Percentiles rank a stretch among this genome's conserved stretches.
Evolutionary conservation across 2,113 vertebrate species (phyloP).

Genomic region (Chaenogobius annularis): DNA sequence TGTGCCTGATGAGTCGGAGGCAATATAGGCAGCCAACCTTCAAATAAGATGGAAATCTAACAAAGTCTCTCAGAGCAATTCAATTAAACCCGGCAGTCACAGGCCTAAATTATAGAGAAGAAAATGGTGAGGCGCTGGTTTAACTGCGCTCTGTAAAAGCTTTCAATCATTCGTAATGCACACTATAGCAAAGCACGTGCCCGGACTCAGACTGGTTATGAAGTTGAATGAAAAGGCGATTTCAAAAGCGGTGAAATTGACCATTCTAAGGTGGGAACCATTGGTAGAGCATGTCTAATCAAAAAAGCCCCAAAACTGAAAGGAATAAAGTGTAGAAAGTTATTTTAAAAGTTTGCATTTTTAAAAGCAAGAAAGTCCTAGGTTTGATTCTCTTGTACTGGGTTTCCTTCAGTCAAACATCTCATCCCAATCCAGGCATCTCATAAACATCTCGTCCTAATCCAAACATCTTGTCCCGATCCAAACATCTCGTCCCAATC

Average conservation of each 20-base stretch:
- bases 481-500: too few relatives aligned
- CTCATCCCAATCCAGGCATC: too few relatives aligned
- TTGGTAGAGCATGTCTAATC: background rate
- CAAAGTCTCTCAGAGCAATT: constrained; percentile 2
- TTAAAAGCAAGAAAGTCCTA: too few relatives aligned
- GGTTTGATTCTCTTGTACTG: too few relatives aligned
- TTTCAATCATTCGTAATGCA: background rate
- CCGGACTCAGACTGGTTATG: background rate
- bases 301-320: background rate
- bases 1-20: constrained; percentile 22
- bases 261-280: background rate
- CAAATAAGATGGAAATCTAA: constrained; percentile 6
- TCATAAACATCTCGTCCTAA: too few relatives aligned
- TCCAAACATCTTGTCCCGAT: too few relatives aligned
- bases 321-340: background rate
- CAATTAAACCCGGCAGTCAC: background rate
- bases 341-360: background rate
- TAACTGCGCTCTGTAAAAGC: background rate
- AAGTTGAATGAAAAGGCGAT: background rate
- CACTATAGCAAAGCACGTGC: background rate
- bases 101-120: background rate
- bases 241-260: background rate
- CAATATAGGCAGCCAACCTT: constrained; percentile 21
- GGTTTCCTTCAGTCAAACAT: too few relatives aligned
- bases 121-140: background rate